These are phyloP conservation scores for Acheta domesticus DNA, from an alignment of 2,888 invertebrate species.

Conservation along the genomic window DNA sequence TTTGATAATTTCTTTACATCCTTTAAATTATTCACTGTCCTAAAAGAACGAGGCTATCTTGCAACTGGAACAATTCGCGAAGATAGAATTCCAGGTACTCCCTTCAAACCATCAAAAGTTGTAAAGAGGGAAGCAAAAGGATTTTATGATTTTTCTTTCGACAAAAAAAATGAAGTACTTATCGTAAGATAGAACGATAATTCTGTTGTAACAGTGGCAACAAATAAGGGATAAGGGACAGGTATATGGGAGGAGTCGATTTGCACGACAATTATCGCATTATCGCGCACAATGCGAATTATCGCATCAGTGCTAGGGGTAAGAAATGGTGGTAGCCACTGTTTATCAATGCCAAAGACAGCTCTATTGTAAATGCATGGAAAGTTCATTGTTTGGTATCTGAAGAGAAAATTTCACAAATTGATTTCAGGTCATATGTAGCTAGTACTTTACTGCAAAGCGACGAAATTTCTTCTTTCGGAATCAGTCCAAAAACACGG, in stretches of 20 bases:
- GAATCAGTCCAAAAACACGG: background rate
- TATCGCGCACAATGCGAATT: background rate
- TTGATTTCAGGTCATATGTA: background rate
- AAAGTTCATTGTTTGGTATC: background rate
- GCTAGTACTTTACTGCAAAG: background rate
- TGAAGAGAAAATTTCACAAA: background rate
- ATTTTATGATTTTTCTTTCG: background rate
- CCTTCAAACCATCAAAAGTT: background rate
- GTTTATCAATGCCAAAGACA: background rate
- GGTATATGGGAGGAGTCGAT: background rate
- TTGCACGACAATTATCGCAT: background rate
- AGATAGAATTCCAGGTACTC: background rate
- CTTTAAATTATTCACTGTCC: background rate
- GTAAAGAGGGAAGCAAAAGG: background rate
- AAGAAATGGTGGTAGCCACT: background rate
- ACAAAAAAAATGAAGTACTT: background rate
- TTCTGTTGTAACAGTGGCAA: background rate
- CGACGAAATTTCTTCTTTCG: background rate
- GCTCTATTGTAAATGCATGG: background rate
- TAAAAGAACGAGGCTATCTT: background rate
- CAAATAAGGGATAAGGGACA: background rate
- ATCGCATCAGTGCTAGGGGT: background rate
- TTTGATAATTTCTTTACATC: background rate
- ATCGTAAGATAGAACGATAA: background rate
- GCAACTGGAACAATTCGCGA: background rate